Base-by-base conservation (phyloP, 2,888 invertebrate species). In the Cryptus viduatorius region DNA sequence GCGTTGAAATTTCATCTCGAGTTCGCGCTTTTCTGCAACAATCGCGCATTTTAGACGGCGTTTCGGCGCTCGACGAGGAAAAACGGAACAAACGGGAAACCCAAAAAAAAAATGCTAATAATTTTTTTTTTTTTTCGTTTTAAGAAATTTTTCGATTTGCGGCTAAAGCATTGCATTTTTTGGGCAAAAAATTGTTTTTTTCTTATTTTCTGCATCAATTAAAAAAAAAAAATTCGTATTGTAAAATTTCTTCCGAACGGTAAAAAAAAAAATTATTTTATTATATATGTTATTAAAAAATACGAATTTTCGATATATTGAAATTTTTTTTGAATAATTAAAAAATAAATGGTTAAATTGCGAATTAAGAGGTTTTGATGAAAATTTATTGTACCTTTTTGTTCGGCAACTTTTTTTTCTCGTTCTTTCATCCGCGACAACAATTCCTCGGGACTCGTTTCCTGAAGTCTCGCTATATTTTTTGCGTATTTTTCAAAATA, bases 401-500 rank as follows among this genome's bases (percentile, higher is more conserved):
- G 59, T 37, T 80, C 85, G 90, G 94, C 91, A 7, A 88, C 14
- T 44, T 90, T 87, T 53, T 89, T 87, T 64, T 94, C 94, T 82
- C 94, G 94, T 44, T 94, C 94, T 90, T 96, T 96, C 12, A 97
- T 93, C 86, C 96, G 95, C 46, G 95, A 94, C 65, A 96, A 89
- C 90, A 97, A 97, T 91, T 97, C 97, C 88, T 96, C 96, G 0
- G 97, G 97, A 2, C 96, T 96, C 0, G 96, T 96, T 92, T 96
- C 94, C 92, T 97, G 97, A 24, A 97, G 92, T 83, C 95, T 94
- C 0, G 96, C 95, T 86, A 98, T 97, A 92, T 97, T 97, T 1
- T 95, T 94, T 0, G 97, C 96, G 94, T 98, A 98, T 91, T 98
- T 98, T 19, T 96, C 96, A 90, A 95, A 98, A 91, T 96, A 98